Base-by-base conservation (phyloP, 2,797 vertebrate species). In the Carapus acus region DNA sequence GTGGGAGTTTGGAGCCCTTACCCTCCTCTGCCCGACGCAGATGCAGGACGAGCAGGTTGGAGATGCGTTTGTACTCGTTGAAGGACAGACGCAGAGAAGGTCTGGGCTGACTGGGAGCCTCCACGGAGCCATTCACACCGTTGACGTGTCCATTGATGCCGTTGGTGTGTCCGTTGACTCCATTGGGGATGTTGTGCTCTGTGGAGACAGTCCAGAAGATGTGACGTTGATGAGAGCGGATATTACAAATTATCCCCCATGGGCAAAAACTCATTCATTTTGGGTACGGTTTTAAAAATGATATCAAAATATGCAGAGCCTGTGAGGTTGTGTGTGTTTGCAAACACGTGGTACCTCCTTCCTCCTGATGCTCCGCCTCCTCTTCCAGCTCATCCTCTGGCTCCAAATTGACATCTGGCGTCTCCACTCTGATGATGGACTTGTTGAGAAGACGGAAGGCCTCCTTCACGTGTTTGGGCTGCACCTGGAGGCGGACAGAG, bases 391-490 rank as follows among this genome's bases (percentile, higher is more conserved):
- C 92, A 3, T 95, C 94, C 1, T 94, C 96, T 76, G 91, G 92
- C 67, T 97, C 92, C 78, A 99, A 87, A 83, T 97, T 98, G 61
- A 99, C 78, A 58, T 99, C 96, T 2, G 95, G 96, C 2, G 94
- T 99, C 85, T 99, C 96, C 61, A 98, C 95, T 61, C 96, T 87
- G 78, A 99, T 97, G 71, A 99, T 96, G 27, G 96, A 99, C 67
- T 99, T 99, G 87, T 99, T 99, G 63, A 99, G 80, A 47, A 99
- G 89, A 49, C 96, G 90, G 82, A 98, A 98, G 0, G 94, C 95
- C 81, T 99, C 96, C 67, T 99, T 98, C 44, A 99, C 96, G 0
- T 99, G 96, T 77, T 99, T 98, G 8, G 96, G 96, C 52, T 98
- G 96, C 59, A 99, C 95, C 96, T 99, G 69, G 29, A 69, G 2